Conservation (phyloP, 92 coral and sea anemone genomes). For the Blastomussa wellsi region DNA sequence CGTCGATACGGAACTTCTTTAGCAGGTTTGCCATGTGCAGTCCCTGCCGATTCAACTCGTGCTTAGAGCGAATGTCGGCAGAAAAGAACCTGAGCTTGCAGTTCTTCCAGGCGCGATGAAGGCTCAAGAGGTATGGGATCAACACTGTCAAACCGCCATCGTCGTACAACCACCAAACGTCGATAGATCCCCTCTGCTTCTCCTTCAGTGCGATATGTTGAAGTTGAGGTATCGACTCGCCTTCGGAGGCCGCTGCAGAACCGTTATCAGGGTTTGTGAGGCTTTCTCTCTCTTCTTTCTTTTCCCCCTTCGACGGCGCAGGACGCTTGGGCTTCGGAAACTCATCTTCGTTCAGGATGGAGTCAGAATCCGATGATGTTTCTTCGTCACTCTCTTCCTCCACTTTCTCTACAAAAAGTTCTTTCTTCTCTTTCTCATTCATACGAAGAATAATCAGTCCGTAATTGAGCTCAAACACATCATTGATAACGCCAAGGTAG, state of each 20-base stretch:
- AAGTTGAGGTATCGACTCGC: background rate
- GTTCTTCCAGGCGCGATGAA: conserved; percentile 83
- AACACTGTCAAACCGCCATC: conserved; percentile 95
- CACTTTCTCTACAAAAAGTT: conserved; percentile 10
- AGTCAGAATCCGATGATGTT: conserved; percentile 22
- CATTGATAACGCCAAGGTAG: conserved; percentile 87
- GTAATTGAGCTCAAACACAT: conserved; percentile 78
- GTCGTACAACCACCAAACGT: conserved; percentile 99
- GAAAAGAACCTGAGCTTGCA: conserved; percentile 91
- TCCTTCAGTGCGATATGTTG: conserved; percentile 26
- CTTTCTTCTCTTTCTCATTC: conserved; percentile 58
- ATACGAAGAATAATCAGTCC: conserved; percentile 89
- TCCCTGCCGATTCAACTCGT: conserved; percentile 60
- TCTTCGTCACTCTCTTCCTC: conserved; percentile 35
- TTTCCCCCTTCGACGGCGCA: background rate
- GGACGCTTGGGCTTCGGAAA: conserved; percentile 6
- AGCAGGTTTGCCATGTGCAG: conserved; percentile 86
- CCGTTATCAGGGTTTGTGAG: conserved; percentile 42
- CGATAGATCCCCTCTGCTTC: conserved; percentile 86
- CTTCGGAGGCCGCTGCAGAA: conserved; percentile 1
- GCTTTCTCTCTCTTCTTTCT: conserved; percentile 23
- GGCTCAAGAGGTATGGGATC: conserved; percentile 83
- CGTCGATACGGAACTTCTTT: conserved; percentile 93
- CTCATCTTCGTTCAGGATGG: conserved; percentile 54
- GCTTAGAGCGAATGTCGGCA: conserved; percentile 75